Conservation (phyloP, 2,113 vertebrate genomes). For the Dicentrarchus labrax region DNA sequence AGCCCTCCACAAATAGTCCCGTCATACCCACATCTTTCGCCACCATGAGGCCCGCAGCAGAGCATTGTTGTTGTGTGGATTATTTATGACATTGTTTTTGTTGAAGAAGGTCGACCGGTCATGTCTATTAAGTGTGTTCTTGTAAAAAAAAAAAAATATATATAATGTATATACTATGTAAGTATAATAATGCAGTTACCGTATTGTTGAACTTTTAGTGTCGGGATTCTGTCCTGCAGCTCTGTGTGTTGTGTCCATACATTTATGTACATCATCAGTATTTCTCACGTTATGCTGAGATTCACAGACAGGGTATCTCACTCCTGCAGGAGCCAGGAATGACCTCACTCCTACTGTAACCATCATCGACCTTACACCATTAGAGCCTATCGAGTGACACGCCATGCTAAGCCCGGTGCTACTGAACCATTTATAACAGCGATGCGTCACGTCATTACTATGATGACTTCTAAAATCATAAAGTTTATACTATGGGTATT, state of each 20-base stretch:
- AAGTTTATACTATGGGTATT: conserved; percentile 49
- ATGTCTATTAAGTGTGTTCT: background rate
- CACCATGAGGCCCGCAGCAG: conserved; percentile 41
- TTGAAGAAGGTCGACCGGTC: background rate
- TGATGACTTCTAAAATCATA: conserved; percentile 64
- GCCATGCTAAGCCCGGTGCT: conserved; percentile 61
- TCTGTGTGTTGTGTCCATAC: background rate
- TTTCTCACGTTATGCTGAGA: conserved; percentile 55
- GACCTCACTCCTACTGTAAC: conserved; percentile 74
- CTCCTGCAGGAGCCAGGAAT: conserved; percentile 68
- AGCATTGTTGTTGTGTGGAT: conserved; percentile 57
- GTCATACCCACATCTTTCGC: conserved; percentile 43
- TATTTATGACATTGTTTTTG: conserved; percentile 62
- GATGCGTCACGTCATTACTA: conserved; percentile 51
- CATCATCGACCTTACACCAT: conserved; percentile 73
- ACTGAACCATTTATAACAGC: conserved; percentile 76
- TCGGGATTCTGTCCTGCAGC: background rate
- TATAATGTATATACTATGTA: background rate
- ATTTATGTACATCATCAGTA: conserved; percentile 21
- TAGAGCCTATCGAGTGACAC: conserved; percentile 74
- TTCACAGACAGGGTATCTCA: conserved; percentile 70
- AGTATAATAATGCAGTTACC: background rate
- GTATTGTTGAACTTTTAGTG: background rate
- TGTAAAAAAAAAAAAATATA: background rate
- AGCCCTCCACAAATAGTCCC: conserved; percentile 70